Evolutionary conservation across 2,888 invertebrate species (phyloP).

Genomic region (Apotomis betuletana): DNA sequence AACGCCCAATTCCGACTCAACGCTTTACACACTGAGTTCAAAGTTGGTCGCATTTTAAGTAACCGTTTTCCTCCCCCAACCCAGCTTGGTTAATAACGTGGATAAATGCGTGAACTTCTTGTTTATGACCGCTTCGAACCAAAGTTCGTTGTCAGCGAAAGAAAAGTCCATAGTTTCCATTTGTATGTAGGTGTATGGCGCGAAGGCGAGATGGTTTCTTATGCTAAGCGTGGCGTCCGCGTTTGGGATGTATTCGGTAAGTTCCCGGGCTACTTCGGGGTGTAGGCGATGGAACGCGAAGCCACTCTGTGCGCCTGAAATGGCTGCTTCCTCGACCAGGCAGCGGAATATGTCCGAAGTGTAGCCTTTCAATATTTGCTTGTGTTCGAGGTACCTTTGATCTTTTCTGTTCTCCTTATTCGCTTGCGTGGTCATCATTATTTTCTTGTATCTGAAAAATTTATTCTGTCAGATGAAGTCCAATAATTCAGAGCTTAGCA

Average conservation of each 20-base stretch:
- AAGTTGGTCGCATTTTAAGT: neutral
- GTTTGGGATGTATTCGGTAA: slow-evolving; percentile 61
- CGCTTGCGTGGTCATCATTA: slow-evolving; percentile 55
- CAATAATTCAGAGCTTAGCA: too few relatives aligned
- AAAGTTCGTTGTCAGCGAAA: slow-evolving; percentile 60
- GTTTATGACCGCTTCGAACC: slow-evolving; percentile 60
- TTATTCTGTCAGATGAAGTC: slow-evolving; percentile 2
- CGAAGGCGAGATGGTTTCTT: slow-evolving; percentile 69
- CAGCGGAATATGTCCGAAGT: slow-evolving; percentile 68
- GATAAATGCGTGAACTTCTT: slow-evolving; percentile 59
- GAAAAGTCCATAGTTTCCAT: slow-evolving; percentile 52
- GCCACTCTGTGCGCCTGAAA: slow-evolving; percentile 58
- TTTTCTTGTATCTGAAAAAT: slow-evolving; percentile 65
- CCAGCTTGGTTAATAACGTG: slow-evolving; percentile 58
- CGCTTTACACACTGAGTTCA: neutral
- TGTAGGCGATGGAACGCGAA: slow-evolving; percentile 64
- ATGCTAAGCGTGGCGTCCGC: slow-evolving; percentile 65
- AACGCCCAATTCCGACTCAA: neutral
- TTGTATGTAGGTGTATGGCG: slow-evolving; percentile 63
- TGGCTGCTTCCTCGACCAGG: slow-evolving; percentile 63
- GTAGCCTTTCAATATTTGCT: slow-evolving; percentile 58
- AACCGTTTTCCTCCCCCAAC: slow-evolving; percentile 27
- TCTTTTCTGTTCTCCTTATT: slow-evolving; percentile 51
- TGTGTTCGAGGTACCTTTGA: slow-evolving; percentile 52
- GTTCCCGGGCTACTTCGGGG: slow-evolving; percentile 61